Evolutionary conservation across 2,888 invertebrate genomes (phyloP), one percentile per base, ranked within the genome.

Genomic region (Nomada hirtipes): DNA sequence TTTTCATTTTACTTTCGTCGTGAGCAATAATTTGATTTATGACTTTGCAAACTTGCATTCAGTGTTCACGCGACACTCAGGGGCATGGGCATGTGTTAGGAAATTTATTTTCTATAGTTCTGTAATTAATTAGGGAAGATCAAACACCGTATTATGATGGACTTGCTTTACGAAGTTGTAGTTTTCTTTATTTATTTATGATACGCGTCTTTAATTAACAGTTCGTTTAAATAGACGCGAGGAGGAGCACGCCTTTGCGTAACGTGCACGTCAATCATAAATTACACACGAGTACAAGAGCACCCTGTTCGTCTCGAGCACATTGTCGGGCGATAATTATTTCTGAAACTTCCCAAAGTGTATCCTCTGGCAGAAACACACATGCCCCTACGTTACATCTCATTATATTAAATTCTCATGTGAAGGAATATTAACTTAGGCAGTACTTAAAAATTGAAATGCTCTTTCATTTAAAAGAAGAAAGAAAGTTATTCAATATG

Each of bases 201-300:
- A 10, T 23, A 3, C 64, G 47, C 47, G 42, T 18, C 50, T 18
- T n/a, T 74, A 77, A 77, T 74, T 74, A 65, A 75, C 76, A 59
- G 65, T 60, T 59, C 76, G 59, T 57, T 74, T 65, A 74, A 77
- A 77, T 76, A 65, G 65, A 65, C 65, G 73, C 50, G 64, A 64
- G 59, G 44, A 59, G 26, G 57, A 26, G 69, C 44, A 59, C 26
- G 75, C 52, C 75, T 77, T 65, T 77, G 59, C 64, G 74, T 65
- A 74, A 65, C 75, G 65, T 59, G 74, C 26, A 36, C 76, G 76
- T 77, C 76, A 77, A 77, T 77, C 76, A 77, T 74, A 77, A 77
- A 77, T 77, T 77, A 65, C 76, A 77, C 26, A 20, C 65, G 42
- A 26, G 10, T 50, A 57, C 55, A 52, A 57, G 57, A 73, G 57